phyloP scores from a whole-genome alignment of 2,888 invertebrate genomes.

The Amiota communis region DNA sequence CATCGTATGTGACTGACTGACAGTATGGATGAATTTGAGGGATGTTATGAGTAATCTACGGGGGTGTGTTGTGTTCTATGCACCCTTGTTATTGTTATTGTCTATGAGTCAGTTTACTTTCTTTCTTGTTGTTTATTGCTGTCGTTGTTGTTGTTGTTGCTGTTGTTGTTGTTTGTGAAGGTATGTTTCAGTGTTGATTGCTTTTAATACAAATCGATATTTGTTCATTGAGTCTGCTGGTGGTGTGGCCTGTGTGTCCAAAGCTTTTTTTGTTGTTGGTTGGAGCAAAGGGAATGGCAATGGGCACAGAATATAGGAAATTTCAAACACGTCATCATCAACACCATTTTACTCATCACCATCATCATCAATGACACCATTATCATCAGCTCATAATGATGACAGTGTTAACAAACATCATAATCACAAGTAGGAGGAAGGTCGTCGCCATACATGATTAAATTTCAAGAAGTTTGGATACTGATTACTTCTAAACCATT shows the following conservation, averaged over 20 bases:
- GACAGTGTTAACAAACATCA: too few relatives aligned
- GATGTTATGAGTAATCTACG: not conserved
- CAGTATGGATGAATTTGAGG: not conserved
- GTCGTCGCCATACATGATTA: not conserved
- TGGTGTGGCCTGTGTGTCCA: too few relatives aligned
- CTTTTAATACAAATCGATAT: conserved; percentile 30
- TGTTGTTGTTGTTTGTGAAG: not conserved
- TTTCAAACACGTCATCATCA: conserved; percentile 10
- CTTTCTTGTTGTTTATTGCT: not conserved
- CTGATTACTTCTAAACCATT: too few relatives aligned
- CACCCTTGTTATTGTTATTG: conserved; percentile 10
- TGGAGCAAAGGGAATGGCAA: too few relatives aligned
- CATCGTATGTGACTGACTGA: not conserved
- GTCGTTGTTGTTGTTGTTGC: conserved; percentile 1
- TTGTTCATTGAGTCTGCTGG: conserved; percentile 10
- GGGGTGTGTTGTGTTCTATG: not conserved
- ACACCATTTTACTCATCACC: not conserved
- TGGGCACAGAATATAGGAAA: not conserved
- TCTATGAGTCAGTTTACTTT: conserved; percentile 18
- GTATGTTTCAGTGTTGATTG: conserved; percentile 30
- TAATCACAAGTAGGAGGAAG: not conserved
- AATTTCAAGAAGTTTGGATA: too few relatives aligned
- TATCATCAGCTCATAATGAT: too few relatives aligned
- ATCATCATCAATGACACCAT: too few relatives aligned
- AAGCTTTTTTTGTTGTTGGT: too few relatives aligned